Evolutionary conservation across 2,797 vertebrate species (phyloP), one percentile per base, ranked within the genome.

Genomic region (Pempheris klunzingeri): DNA sequence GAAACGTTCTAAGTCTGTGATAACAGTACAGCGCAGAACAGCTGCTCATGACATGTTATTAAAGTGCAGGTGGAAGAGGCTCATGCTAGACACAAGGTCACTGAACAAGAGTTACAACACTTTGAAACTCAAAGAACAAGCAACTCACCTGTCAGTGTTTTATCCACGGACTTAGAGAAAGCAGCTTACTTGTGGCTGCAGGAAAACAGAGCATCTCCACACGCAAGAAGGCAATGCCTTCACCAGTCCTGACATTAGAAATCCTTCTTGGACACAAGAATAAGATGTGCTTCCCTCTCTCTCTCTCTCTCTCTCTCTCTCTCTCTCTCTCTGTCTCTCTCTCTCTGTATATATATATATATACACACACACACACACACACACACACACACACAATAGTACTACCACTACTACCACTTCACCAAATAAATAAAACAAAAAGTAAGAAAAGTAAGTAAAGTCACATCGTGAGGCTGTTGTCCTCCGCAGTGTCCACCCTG

Each of bases 101-200:
- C 4, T 12, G 20, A 24, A n/a, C 28, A 66, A 26, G 66, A 44
- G 53, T 58, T 68, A 10, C 2, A 7, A 32, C 22, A 34, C 22
- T 18, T 26, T 32, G 11, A 65, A 68, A 53, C n/a, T 73, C 8
- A 30, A 53, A 9, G 8, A 20, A 11, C 4, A 49, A 38, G 34
- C 20, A 66, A 3, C 77, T 80, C 71, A 88, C 84, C 74, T 71
- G 75, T 69, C 77, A 59, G 58, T 72, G 4, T 52, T 62, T 47
- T 6, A 46, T 53, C 53, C 63, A 20, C 10, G 26, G n/a, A 46
- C 49, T 6, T 46, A 22, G 32, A 58, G 22, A 34, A 59, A 46
- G 39, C 18, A 15, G 49, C 32, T 65, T 22, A 44, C 70, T 61
- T 53, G 18, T 46, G 24, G 17, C 44, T 69, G 53, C 50, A 47